These are phyloP conservation scores for Bubalus kerabau DNA, from an alignment of 2,113 vertebrate species.

Conservation along the genomic window DNA sequence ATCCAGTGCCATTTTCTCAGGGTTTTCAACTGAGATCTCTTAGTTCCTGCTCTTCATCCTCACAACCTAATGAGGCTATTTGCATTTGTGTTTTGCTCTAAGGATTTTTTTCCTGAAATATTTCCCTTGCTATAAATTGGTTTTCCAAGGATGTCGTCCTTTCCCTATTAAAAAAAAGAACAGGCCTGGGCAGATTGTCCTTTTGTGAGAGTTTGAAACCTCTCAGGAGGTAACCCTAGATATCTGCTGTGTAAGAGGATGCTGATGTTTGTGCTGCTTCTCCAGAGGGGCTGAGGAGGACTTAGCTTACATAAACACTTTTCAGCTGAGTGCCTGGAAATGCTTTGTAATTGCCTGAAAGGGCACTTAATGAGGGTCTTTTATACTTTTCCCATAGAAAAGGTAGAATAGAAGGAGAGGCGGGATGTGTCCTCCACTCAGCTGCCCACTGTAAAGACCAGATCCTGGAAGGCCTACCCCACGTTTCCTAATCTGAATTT, in stretches of 20 bases:
- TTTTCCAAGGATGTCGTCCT: neutral
- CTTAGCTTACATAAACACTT: slow-evolving; percentile 53
- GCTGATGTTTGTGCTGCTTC: neutral
- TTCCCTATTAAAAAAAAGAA: slow-evolving; percentile 6
- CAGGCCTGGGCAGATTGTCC: slow-evolving; percentile 28
- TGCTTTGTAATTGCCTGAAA: slow-evolving; percentile 50
- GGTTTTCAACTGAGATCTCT: neutral
- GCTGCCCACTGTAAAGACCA: neutral
- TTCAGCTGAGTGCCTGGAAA: slow-evolving; percentile 21
- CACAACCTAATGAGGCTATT: neutral
- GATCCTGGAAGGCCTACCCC: neutral
- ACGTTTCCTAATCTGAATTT: slow-evolving; percentile 33
- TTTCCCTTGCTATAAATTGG: neutral
- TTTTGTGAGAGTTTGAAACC: slow-evolving; percentile 45
- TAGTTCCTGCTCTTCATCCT: neutral
- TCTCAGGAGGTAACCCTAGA: slow-evolving; percentile 44
- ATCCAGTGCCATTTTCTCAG: neutral
- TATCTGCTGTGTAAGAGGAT: neutral
- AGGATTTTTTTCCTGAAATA: neutral
- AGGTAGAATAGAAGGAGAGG: neutral
- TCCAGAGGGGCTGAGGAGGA: neutral
- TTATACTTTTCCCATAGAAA: slow-evolving; percentile 10
- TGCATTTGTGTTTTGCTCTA: neutral
- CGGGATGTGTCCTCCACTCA: neutral
- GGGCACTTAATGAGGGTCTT: slow-evolving; percentile 39